A percentile compares a stretch with the other conserved stretches of the same genome.
Evolutionary conservation across 2,888 invertebrate genomes (phyloP).

Genomic region (Tridacna gigas): DNA sequence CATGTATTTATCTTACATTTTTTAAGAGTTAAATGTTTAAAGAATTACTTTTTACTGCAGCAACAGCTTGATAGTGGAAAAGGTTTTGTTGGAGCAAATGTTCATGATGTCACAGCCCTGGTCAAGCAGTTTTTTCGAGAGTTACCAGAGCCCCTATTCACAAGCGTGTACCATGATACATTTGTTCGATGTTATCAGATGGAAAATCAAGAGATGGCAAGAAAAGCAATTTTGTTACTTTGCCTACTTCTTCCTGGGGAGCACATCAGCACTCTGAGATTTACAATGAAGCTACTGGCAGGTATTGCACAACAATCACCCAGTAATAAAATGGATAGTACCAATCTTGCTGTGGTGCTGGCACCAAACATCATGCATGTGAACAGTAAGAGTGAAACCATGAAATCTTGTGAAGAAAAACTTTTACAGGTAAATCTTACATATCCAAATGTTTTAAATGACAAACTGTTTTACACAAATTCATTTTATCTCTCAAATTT

Average conservation of each 20-base stretch:
- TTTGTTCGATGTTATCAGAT: conserved; percentile 87
- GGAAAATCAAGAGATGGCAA: conserved; percentile 77
- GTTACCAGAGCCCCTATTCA: conserved; percentile 94
- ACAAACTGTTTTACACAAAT: too few species aligned
- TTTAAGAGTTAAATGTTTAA: not conserved
- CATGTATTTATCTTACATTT: too few species aligned
- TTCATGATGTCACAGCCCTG: conserved; percentile 94
- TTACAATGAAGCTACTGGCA: conserved; percentile 90
- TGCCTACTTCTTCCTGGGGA: conserved; percentile 91
- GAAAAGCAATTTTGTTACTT: conserved; percentile 89
- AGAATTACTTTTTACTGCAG: conserved; percentile 83
- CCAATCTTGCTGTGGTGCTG: conserved; percentile 93
- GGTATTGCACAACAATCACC: conserved; percentile 89
- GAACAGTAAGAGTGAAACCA: conserved; percentile 85
- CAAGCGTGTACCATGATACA: conserved; percentile 90
- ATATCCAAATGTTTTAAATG: too few species aligned
- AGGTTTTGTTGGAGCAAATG: conserved; percentile 89
- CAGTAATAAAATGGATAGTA: conserved; percentile 93
- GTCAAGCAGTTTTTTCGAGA: conserved; percentile 94
- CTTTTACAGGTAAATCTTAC: conserved; percentile 71
- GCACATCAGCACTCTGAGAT: conserved; percentile 92
- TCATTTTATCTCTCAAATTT: not conserved
- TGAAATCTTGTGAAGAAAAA: conserved; percentile 80
- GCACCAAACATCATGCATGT: conserved; percentile 94
- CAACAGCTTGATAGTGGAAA: conserved; percentile 90